phyloP scores from a whole-genome alignment of 92 coral and sea anemone genomes.

The Phenganax subtilis region DNA sequence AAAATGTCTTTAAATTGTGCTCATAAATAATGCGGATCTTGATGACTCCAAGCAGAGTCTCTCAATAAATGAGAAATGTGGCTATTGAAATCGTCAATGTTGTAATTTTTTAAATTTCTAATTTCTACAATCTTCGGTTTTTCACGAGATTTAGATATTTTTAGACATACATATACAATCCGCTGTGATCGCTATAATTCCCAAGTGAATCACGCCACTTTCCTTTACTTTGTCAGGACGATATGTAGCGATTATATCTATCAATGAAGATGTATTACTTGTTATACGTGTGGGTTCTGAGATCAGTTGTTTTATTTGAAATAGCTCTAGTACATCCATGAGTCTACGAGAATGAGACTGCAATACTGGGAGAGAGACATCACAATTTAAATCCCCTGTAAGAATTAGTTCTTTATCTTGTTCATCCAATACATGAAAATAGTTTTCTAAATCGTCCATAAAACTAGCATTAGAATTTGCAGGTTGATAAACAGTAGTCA shows the following conservation, averaged over 20 bases:
- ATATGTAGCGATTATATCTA: slow-evolving; percentile 1
- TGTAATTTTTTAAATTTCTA: slow-evolving; percentile 11
- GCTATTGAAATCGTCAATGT: slow-evolving; percentile 1
- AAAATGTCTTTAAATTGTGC: not conserved
- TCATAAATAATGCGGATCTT: not conserved
- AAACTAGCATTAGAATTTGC: slow-evolving; percentile 38
- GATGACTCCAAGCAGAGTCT: not conserved
- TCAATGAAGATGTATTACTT: not conserved
- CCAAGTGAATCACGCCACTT: slow-evolving; percentile 9
- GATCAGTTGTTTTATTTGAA: slow-evolving; percentile 25
- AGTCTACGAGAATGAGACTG: slow-evolving; percentile 15
- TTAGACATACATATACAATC: slow-evolving; percentile 15
- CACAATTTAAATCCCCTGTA: slow-evolving; percentile 18
- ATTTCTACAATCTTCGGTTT: slow-evolving; percentile 5
- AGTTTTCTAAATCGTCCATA: slow-evolving; percentile 26
- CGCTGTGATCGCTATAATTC: slow-evolving; percentile 34
- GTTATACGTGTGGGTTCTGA: not conserved
- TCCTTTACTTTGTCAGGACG: not conserved
- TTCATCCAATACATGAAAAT: slow-evolving; percentile 4
- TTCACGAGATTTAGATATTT: not conserved
- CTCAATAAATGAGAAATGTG: not conserved
- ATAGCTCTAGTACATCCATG: slow-evolving; percentile 1
- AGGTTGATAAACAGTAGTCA: slow-evolving; percentile 47
- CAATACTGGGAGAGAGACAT: not conserved
- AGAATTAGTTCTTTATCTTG: slow-evolving; percentile 3